phyloP scores from a whole-genome alignment of 2,113 vertebrate species.

The Ellobius talpinus region DNA sequence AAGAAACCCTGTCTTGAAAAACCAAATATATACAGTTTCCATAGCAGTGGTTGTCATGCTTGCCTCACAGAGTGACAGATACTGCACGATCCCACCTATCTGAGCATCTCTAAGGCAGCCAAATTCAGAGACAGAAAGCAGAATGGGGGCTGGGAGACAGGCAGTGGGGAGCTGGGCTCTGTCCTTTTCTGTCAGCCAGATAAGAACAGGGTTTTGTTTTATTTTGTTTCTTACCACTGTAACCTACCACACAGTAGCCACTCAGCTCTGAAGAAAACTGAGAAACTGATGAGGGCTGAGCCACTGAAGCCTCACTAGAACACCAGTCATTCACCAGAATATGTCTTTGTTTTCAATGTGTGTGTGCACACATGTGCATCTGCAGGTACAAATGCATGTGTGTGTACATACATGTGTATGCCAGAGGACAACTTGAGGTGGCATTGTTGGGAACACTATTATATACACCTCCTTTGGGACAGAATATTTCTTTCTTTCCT shows the following conservation, averaged over 20 bases:
- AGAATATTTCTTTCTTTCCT: not conserved
- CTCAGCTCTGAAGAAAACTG: not conserved
- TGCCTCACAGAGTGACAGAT: not conserved
- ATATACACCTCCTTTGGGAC: not conserved
- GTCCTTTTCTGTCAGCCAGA: not conserved
- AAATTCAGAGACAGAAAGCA: not conserved
- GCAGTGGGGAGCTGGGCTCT: not conserved
- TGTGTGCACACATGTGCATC: not conserved
- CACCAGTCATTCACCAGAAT: too few relatives aligned
- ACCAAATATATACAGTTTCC: constrained; percentile 5
- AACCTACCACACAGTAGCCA: not conserved
- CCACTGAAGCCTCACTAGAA: not conserved
- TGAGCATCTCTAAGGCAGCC: not conserved
- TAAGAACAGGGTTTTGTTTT: not conserved
- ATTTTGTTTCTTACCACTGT: not conserved
- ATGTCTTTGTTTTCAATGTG: not conserved
- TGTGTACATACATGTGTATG: not conserved
- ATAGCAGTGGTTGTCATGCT: too few relatives aligned
- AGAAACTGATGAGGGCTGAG: not conserved
- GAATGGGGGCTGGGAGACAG: not conserved
- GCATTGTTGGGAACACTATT: not conserved
- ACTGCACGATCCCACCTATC: not conserved
- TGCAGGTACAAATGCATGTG: not conserved
- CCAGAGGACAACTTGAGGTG: not conserved
- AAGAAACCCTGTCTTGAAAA: not conserved